phyloP scores from a whole-genome alignment of 30 jellyfish, hydroid and myxozoan genomes.

The Hydra vulgaris region DNA sequence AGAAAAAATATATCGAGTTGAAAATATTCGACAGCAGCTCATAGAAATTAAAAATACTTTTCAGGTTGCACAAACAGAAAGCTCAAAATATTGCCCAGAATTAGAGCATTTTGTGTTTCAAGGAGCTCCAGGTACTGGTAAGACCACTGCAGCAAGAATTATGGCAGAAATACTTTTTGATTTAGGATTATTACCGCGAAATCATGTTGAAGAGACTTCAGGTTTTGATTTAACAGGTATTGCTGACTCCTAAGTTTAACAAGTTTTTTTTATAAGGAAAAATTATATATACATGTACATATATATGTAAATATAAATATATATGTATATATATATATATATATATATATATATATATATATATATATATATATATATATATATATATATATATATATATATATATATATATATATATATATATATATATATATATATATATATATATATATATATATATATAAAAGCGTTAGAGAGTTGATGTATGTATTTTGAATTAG shows the following conservation, averaged over 20 bases:
- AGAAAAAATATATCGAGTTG: constrained; percentile 11
- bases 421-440: too few species aligned
- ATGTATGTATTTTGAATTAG: too few species aligned
- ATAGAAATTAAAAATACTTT: constrained; percentile 5
- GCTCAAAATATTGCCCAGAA: constrained; percentile 19
- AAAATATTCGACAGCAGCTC: constrained; percentile 8
- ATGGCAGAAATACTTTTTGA: constrained; percentile 23
- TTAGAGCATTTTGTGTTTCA: constrained; percentile 22
- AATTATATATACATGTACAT: not conserved
- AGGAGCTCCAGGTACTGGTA: constrained; percentile 24
- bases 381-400: too few species aligned
- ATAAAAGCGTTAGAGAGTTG: too few species aligned
- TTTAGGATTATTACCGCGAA: constrained; percentile 17
- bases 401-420: too few species aligned
- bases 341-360: too few species aligned
- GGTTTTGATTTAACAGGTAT: constrained; percentile 26
- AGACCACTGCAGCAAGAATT: constrained; percentile 16
- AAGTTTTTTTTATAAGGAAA: not conserved
- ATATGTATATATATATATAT: too few species aligned
- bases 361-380: too few species aligned
- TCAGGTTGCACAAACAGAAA: constrained; percentile 15
- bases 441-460: too few species aligned
- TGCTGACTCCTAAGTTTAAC: not conserved
- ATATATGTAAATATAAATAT: too few species aligned
- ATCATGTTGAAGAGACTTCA: constrained; percentile 23